Evolutionary conservation across 2,113 vertebrate species (phyloP).

Genomic region (Pampusana beccarii): DNA sequence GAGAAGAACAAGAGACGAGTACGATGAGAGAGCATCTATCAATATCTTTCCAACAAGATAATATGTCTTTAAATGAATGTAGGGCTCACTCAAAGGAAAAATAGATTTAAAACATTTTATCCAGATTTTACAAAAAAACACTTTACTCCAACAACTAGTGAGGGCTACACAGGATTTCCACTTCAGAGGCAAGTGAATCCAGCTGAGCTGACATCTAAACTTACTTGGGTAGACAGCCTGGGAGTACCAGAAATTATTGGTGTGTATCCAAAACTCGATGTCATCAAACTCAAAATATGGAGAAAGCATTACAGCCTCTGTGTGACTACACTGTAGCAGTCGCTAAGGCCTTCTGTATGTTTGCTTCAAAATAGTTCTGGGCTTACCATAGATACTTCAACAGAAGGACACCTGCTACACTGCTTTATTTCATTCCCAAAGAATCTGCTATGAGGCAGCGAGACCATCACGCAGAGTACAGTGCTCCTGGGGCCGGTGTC

Average conservation of each 20-base stretch:
- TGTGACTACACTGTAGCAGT: not conserved
- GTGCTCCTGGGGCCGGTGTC: not conserved
- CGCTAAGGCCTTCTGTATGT: not conserved
- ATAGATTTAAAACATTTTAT: rapidly evolving
- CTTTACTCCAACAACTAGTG: not conserved
- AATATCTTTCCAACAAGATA: not conserved
- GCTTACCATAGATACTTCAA: not conserved
- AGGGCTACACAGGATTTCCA: not conserved
- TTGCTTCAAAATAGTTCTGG: not conserved
- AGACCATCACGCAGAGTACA: not conserved
- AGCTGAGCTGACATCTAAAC: not conserved
- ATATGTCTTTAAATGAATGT: not conserved
- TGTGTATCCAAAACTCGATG: not conserved
- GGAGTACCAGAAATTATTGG: not conserved
- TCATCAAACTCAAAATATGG: not conserved
- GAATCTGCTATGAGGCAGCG: not conserved
- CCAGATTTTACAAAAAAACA: not conserved
- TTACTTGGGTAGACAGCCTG: not conserved
- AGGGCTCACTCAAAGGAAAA: not conserved
- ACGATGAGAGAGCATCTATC: not conserved
- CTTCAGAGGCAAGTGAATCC: not conserved
- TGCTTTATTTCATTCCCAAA: not conserved
- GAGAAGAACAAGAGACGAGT: not conserved
- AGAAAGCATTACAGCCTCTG: not conserved
- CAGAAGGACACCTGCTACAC: not conserved